phyloP scores from a whole-genome alignment of 2,113 vertebrate genomes.

The Monarcha castaneiventris region DNA sequence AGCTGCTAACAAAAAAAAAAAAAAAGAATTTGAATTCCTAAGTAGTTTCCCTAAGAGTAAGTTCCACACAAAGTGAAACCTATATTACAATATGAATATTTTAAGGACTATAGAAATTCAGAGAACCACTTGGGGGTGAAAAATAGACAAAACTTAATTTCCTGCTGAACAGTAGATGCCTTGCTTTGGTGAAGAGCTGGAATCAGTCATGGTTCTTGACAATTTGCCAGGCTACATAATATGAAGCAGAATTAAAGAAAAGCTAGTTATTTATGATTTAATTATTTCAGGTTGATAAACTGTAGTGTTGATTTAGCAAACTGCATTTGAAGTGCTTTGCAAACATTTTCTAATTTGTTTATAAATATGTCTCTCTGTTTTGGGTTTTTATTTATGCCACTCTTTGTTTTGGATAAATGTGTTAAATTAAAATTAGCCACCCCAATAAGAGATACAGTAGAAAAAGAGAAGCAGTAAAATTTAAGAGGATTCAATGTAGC shows the following conservation, averaged over 20 bases:
- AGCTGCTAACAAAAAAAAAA: neutral
- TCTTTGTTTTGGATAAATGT: neutral
- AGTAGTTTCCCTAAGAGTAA: neutral
- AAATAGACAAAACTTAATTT: neutral
- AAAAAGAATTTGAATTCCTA: neutral
- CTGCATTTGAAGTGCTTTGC: neutral
- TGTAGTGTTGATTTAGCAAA: neutral
- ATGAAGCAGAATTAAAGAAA: conserved; percentile 3
- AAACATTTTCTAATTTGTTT: neutral
- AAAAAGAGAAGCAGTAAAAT: neutral
- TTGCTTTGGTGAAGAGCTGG: neutral
- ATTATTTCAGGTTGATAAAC: conserved; percentile 31
- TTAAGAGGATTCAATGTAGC: neutral
- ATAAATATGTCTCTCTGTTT: neutral
- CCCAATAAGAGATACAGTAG: neutral
- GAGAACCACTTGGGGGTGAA: conserved; percentile 3
- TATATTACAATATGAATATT: neutral
- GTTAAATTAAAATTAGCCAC: conserved; percentile 8
- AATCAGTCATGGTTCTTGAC: neutral
- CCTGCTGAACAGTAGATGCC: neutral
- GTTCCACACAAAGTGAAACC: neutral
- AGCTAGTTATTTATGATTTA: neutral
- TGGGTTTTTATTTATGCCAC: neutral
- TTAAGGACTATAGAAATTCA: neutral
- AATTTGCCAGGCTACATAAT: neutral